Evolutionary conservation across 1,140 invertebrate genomes (phyloP).

Genomic region (Helicoverpa armigera): DNA sequence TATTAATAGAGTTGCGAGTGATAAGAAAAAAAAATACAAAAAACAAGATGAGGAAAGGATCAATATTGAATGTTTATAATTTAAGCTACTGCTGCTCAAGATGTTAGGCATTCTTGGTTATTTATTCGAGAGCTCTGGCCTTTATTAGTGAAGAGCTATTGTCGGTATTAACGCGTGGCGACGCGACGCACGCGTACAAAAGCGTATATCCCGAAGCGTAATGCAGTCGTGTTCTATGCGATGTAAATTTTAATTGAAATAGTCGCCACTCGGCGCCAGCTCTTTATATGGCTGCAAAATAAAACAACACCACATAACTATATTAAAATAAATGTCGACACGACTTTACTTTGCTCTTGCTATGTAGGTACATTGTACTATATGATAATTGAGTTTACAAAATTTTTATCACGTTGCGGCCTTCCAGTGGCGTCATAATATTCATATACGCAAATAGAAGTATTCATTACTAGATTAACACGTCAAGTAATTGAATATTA

Average conservation of each 20-base stretch:
- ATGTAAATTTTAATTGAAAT: conserved; percentile 38
- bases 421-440: background rate
- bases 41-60: too few species aligned
- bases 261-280: conserved; percentile 25
- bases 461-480: conserved; percentile 2
- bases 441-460: conserved; percentile 1
- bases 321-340: conserved; percentile 16
- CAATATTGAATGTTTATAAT: too few species aligned
- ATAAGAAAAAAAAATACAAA: too few species aligned
- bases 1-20: too few species aligned
- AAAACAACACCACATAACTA: conserved; percentile 16
- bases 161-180: too few species aligned
- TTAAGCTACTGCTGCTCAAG: too few species aligned
- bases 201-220: background rate
- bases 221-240: conserved; percentile 40
- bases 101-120: too few species aligned
- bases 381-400: background rate
- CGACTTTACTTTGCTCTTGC: background rate
- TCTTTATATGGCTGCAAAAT: conserved; percentile 27
- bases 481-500: background rate
- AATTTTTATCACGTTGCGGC: background rate
- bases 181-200: too few species aligned
- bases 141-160: too few species aligned
- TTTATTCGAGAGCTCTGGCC: too few species aligned
- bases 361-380: background rate